Evolutionary conservation across 2,888 invertebrate species (phyloP).

Genomic region (Dasypogon diadema): DNA sequence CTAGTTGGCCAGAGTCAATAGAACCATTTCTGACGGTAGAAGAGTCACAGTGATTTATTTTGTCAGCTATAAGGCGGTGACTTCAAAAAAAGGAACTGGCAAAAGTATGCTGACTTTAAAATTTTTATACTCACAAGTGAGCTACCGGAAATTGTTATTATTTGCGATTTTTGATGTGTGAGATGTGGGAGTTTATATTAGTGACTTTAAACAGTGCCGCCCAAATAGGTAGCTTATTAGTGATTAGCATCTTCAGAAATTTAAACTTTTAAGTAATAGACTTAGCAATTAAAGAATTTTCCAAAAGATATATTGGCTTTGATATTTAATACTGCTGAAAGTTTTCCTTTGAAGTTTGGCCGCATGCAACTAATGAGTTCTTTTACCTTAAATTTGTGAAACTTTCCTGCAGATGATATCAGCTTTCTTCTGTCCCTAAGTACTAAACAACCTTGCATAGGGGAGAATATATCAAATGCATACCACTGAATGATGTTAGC

Average conservation of each 20-base stretch:
- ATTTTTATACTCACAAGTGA: no score
- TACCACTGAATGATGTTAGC: no score
- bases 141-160: constrained; percentile 10
- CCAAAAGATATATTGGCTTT: no score
- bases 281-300: background rate
- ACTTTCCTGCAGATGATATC: background rate
- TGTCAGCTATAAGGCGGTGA: background rate
- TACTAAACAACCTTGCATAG: background rate
- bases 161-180: background rate
- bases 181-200: background rate
- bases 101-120: no score
- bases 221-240: background rate
- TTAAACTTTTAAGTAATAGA: background rate
- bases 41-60: no score
- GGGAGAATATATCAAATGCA: no score
- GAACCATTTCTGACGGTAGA: no score
- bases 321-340: background rate
- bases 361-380: background rate
- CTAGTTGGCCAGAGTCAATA: no score
- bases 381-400: background rate
- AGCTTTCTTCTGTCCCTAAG: background rate
- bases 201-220: background rate
- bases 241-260: background rate
- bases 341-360: background rate
- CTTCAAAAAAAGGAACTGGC: background rate